A percentile compares a stretch with the other conserved stretches of the same genome.
phyloP scores from a whole-genome alignment of 2,888 invertebrate species.

The Odontothrips loti region DNA sequence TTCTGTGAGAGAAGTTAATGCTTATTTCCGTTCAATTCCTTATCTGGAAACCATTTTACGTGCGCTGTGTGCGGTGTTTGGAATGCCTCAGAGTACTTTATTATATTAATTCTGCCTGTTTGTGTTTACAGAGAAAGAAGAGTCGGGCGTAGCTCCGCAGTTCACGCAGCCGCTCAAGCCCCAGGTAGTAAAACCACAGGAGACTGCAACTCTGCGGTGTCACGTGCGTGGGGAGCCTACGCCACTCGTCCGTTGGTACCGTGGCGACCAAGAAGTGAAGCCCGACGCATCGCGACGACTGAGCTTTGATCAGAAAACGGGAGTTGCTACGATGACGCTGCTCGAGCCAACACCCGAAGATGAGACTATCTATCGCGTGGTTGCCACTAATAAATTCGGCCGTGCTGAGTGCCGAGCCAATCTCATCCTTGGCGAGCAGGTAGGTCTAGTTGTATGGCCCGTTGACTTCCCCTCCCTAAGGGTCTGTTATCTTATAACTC shows the following conservation, averaged over 20 bases:
- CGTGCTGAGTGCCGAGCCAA: constrained; percentile 69
- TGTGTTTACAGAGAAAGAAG: constrained; percentile 59
- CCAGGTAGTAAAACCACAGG: constrained; percentile 57
- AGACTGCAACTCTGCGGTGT: constrained; percentile 61
- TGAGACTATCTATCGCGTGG: constrained; percentile 63
- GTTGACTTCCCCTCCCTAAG: neutral
- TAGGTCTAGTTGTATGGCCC: neutral
- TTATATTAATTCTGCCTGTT: neutral
- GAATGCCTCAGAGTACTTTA: too few species aligned
- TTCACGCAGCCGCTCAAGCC: constrained; percentile 64
- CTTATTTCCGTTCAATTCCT: too few species aligned
- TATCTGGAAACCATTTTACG: too few species aligned
- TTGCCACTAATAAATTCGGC: constrained; percentile 69
- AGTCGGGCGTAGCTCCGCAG: constrained; percentile 62
- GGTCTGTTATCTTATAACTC: too few species aligned
- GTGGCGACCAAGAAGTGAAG: constrained; percentile 58
- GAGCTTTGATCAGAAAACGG: constrained; percentile 58
- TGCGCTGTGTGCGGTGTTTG: too few species aligned
- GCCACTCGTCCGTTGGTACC: constrained; percentile 68
- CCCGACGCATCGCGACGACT: constrained; percentile 55
- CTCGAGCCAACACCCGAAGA: constrained; percentile 61
- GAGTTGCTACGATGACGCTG: constrained; percentile 60
- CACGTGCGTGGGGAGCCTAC: constrained; percentile 64
- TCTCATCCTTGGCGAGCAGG: constrained; percentile 54
- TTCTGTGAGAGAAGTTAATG: too few species aligned